phyloP scores from a whole-genome alignment of 1,140 invertebrate species.

The Eueides isabella region DNA sequence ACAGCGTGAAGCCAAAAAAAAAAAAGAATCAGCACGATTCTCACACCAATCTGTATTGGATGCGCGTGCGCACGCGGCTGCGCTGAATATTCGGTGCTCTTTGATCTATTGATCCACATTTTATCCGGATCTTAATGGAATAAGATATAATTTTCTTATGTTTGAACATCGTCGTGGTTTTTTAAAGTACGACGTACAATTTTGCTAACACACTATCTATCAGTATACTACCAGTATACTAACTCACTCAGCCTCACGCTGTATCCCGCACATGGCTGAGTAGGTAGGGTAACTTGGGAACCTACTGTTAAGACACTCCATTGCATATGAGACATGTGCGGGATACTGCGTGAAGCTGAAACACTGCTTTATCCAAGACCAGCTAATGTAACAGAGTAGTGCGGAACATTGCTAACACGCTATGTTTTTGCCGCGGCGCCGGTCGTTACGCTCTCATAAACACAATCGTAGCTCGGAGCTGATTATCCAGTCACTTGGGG shows the following conservation, averaged over 20 bases:
- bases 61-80: constrained; percentile 15
- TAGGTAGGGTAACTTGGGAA: no score
- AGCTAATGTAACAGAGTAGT: not conserved
- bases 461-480: not conserved
- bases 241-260: no score
- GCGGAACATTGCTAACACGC: constrained; percentile 24
- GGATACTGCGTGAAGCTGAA: no score
- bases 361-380: not conserved
- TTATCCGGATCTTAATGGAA: constrained; percentile 16
- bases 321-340: no score
- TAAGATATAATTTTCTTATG: not conserved
- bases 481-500: constrained; percentile 12
- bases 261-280: no score
- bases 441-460: constrained; percentile 45
- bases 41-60: not conserved
- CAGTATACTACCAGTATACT: no score
- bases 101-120: constrained; percentile 28
- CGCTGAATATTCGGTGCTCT: constrained; percentile 25
- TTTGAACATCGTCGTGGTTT: not conserved
- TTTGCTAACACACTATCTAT: no score
- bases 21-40: not conserved
- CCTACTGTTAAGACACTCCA: no score
- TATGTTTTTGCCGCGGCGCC: constrained; percentile 39
- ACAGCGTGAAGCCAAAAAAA: not conserved
- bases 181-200: no score